Percentiles rank a stretch among this genome's conserved stretches.
Evolutionary conservation across 2,888 invertebrate species (phyloP).

Genomic region (Axea sp.): DNA sequence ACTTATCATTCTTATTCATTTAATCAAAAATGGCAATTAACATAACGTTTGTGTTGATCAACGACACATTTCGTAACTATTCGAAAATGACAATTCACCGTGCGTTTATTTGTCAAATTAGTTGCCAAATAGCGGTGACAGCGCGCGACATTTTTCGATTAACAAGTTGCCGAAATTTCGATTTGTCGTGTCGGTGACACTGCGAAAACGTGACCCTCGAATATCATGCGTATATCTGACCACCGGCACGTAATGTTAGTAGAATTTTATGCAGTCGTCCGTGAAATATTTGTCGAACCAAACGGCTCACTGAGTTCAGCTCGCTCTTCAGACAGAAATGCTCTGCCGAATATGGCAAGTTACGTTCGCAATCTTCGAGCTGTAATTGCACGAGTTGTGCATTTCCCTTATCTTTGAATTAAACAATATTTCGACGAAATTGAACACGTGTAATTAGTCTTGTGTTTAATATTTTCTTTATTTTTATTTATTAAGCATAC

Average conservation of each 20-base stretch:
- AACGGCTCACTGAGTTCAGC: conserved; percentile 36
- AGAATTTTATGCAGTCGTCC: conserved; percentile 62
- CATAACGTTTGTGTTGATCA: conserved; percentile 1
- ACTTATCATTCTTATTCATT: too few relatives aligned
- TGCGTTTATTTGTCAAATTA: conserved; percentile 28
- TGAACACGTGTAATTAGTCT: conserved; percentile 2
- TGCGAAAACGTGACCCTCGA: conserved; percentile 46
- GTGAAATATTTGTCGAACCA: conserved; percentile 65
- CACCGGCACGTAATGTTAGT: conserved; percentile 47
- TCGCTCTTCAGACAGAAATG: conserved; percentile 57
- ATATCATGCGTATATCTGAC: conserved; percentile 46
- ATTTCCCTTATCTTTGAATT: conserved; percentile 18
- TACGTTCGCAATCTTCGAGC: conserved; percentile 20
- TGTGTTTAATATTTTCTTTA: too few relatives aligned
- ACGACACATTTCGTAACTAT: conserved; percentile 3
- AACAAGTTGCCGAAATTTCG: conserved; percentile 33
- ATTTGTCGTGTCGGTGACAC: conserved; percentile 31
- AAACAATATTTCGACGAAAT: conserved; percentile 22
- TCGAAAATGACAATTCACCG: conserved; percentile 18
- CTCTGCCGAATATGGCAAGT: conserved; percentile 9
- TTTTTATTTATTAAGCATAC: too few relatives aligned
- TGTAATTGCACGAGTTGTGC: conserved; percentile 26
- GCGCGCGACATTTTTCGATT: conserved; percentile 32
- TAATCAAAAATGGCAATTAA: conserved; percentile 6
- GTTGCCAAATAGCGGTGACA: conserved; percentile 11